Conservation (phyloP, 2,888 invertebrate genomes). For the Pemphredon lugubris region DNA sequence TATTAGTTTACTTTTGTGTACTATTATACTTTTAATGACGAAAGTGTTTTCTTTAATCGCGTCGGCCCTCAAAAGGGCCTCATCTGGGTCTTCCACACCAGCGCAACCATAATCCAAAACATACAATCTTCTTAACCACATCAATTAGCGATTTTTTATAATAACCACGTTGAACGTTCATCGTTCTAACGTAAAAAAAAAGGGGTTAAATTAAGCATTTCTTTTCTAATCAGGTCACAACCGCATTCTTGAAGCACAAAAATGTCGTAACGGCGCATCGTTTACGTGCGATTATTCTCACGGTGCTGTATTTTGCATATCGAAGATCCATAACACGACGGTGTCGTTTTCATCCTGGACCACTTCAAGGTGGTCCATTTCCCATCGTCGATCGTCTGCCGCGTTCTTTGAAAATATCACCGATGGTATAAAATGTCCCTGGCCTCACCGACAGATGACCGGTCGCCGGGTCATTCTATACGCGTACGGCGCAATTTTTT, state of each 20-base stretch:
- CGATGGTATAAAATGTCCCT: conserved; percentile 70
- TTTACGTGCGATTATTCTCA: conserved; percentile 34
- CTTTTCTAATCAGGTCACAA: too few relatives aligned
- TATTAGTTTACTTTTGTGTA: too few relatives aligned
- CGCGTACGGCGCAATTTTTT: conserved; percentile 59
- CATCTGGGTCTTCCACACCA: too few relatives aligned
- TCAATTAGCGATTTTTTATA: too few relatives aligned
- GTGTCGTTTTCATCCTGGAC: conserved; percentile 25
- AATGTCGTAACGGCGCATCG: background rate
- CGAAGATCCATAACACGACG: background rate
- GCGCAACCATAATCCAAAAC: too few relatives aligned
- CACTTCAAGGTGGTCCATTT: conserved; percentile 79
- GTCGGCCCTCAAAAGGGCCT: too few relatives aligned
- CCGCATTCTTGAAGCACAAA: background rate
- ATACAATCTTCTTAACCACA: too few relatives aligned
- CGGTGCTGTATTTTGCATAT: conserved; percentile 29
- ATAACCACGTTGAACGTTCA: too few relatives aligned
- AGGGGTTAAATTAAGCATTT: background rate
- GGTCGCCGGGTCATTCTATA: conserved; percentile 73
- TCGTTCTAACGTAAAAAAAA: background rate
- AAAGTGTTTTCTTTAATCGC: too few relatives aligned
- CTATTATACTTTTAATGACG: too few relatives aligned
- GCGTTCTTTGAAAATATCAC: conserved; percentile 58
- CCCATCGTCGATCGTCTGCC: conserved; percentile 79
- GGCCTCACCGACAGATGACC: conserved; percentile 59